phyloP scores from a whole-genome alignment of 2,888 invertebrate species.

The Epistrophe eligans region DNA sequence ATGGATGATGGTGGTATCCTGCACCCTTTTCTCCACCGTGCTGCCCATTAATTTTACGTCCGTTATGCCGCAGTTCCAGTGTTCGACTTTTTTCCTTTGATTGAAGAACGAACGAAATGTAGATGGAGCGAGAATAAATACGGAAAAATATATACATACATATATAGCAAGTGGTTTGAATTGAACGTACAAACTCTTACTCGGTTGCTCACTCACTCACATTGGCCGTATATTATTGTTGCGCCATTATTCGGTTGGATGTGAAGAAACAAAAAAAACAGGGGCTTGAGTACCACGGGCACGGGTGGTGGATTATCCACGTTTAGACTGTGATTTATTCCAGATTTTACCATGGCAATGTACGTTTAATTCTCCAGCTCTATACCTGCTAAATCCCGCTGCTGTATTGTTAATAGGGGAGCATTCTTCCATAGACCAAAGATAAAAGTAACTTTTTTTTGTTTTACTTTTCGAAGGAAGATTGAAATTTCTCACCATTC shows the following conservation, averaged over 20 bases:
- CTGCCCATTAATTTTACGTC: constrained; percentile 65
- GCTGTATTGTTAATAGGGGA: background rate
- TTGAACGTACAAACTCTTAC: constrained; percentile 38
- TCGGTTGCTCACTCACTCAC: constrained; percentile 60
- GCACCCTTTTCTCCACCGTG: background rate
- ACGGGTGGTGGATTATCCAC: constrained; percentile 42
- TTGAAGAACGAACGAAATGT: constrained; percentile 59
- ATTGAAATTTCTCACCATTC: constrained; percentile 32
- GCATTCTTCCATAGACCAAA: constrained; percentile 4
- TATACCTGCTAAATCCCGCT: background rate
- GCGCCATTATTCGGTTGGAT: constrained; percentile 36
- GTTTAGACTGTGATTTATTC: constrained; percentile 63
- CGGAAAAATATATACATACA: background rate
- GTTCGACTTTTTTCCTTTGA: constrained; percentile 73
- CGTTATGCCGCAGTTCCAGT: constrained; percentile 64
- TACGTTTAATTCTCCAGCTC: constrained; percentile 50
- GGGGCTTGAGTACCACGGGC: too few species aligned
- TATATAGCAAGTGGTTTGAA: constrained; percentile 48
- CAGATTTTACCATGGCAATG: constrained; percentile 62
- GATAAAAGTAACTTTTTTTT: too few species aligned
- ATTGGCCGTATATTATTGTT: constrained; percentile 67
- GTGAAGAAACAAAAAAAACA: too few species aligned
- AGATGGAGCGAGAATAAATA: constrained; percentile 32
- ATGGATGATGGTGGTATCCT: background rate
- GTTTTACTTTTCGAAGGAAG: background rate